phyloP scores from a whole-genome alignment of 2,797 vertebrate species.

The Anolis apletophallus region DNA sequence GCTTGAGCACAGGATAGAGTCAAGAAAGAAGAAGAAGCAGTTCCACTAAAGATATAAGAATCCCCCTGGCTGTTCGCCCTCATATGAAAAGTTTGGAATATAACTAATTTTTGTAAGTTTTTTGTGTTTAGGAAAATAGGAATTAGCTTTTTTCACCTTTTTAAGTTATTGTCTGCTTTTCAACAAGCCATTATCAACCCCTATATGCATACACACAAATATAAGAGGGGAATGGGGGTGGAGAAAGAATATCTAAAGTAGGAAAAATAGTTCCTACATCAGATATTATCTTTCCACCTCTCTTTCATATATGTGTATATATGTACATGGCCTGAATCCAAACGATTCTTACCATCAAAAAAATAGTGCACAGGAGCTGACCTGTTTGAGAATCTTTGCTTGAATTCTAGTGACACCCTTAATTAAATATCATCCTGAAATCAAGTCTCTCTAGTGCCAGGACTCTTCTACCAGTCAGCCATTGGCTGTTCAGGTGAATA shows the following conservation, averaged over 20 bases:
- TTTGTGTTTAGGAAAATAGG: neutral
- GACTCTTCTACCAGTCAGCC: neutral
- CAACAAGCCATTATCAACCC: neutral
- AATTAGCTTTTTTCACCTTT: neutral
- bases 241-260: no score
- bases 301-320: no score
- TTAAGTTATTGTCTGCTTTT: neutral
- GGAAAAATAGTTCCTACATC: no score
- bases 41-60: neutral
- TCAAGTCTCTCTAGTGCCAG: neutral
- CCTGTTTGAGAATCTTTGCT: neutral
- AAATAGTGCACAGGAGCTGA: neutral
- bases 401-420: neutral
- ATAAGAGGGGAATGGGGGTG: neutral
- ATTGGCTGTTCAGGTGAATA: neutral
- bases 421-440: neutral
- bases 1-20: neutral
- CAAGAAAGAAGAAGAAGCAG: neutral
- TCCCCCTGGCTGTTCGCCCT: neutral
- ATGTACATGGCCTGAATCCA: neutral
- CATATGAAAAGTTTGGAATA: neutral
- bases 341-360: neutral
- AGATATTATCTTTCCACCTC: no score
- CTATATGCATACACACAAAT: neutral
- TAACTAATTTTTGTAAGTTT: neutral